Evolutionary conservation across 1,140 invertebrate genomes (phyloP).

Genomic region (Aphidius gifuensis): DNA sequence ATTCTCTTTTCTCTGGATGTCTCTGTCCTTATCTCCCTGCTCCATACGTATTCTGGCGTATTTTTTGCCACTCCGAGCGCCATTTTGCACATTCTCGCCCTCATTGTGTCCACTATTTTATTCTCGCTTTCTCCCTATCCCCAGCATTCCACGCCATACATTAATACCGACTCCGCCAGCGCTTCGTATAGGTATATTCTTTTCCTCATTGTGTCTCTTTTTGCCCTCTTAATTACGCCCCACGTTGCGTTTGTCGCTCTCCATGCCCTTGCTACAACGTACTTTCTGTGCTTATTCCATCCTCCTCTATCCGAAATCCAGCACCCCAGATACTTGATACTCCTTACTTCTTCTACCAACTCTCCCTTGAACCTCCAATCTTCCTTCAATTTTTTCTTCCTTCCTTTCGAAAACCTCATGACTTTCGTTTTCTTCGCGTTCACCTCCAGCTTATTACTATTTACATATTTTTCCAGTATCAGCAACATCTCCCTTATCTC

Average conservation of each 20-base stretch:
- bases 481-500: slow-evolving; percentile 11
- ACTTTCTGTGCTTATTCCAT: not conserved
- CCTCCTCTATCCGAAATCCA: not conserved
- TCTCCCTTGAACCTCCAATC: slow-evolving; percentile 19
- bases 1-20: not conserved
- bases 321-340: slow-evolving; percentile 13
- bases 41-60: slow-evolving; percentile 8
- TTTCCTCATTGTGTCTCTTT: not conserved
- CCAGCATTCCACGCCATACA: slow-evolving; percentile 7
- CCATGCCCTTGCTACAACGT: slow-evolving; percentile 4
- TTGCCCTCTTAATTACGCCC: slow-evolving; percentile 4
- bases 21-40: not conserved
- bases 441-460: not conserved
- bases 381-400: not conserved
- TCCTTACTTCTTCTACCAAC: slow-evolving; percentile 14
- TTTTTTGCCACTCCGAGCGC: not conserved
- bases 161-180: not conserved
- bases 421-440: slow-evolving; percentile 20
- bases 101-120: not conserved
- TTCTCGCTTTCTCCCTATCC: not conserved
- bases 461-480: slow-evolving; percentile 12
- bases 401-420: slow-evolving; percentile 19
- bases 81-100: not conserved
- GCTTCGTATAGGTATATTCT: slow-evolving; percentile 13
- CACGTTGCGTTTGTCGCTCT: slow-evolving; percentile 15